A percentile compares a stretch with the other conserved stretches of the same genome.
Evolutionary conservation across 2,797 vertebrate species (phyloP).

Genomic region (Peromyscus eremicus): DNA sequence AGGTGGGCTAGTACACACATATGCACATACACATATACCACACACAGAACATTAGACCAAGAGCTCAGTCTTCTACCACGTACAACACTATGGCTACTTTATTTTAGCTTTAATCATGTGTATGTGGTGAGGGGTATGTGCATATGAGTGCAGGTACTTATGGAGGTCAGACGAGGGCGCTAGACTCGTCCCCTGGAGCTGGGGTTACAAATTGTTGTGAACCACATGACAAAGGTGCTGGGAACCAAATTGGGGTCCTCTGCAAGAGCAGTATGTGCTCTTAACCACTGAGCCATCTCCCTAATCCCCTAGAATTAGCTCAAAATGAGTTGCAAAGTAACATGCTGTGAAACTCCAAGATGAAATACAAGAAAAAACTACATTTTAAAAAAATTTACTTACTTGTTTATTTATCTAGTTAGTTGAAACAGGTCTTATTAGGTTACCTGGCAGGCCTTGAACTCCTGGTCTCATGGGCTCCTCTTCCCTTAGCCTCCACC

Average conservation of each 20-base stretch:
- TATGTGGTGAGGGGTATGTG: too few relatives aligned
- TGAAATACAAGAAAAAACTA: neutral
- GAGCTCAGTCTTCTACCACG: neutral
- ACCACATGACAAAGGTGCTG: too few relatives aligned
- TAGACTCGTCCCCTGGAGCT: neutral
- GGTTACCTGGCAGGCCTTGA: neutral
- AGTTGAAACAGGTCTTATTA: neutral
- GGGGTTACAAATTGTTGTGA: neutral
- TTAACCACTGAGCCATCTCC: neutral
- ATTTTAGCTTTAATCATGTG: neutral
- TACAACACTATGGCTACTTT: neutral
- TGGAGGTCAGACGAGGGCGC: neutral
- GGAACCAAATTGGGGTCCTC: neutral
- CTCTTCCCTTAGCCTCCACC: neutral
- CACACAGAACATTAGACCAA: neutral
- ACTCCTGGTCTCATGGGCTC: neutral
- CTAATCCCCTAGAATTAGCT: neutral
- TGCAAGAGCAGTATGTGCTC: neutral
- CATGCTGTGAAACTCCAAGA: neutral
- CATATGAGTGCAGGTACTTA: too few relatives aligned
- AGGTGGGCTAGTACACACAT: neutral
- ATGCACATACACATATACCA: neutral
- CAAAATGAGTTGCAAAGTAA: neutral
- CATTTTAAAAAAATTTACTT: neutral
- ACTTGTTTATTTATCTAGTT: neutral